Evolutionary conservation across 2,113 vertebrate genomes (phyloP), one percentile per base, ranked within the genome.

Genomic region (Heterochromis multidens): DNA sequence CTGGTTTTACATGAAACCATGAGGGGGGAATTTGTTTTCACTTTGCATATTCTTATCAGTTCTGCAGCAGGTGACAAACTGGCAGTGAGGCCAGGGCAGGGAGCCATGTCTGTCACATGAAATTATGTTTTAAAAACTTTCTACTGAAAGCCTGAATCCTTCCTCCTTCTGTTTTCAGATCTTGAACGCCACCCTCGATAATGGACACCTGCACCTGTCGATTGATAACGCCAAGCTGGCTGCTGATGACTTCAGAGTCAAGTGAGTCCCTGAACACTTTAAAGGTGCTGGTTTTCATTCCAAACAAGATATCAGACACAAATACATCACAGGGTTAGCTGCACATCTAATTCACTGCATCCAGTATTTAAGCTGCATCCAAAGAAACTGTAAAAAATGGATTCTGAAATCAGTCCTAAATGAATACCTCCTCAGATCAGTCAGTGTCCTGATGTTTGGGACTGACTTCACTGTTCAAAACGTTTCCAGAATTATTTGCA

Each of bases 151-250:
- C 14, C 13, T 31, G 2, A 52, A 9, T 49, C 23, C 54, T 13
- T 3, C 5, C 21, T 65, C 37, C 29, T 23, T 2, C 10, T 82
- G 13, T 35, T 43, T 54, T 85, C 82, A 97, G 97, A 93, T 97
- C 78, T 33, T 93, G 0, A 33, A 74, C 1, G 93, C 95, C 62
- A 94, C 93, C 37, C 7, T 58, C 1, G 37, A 57, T 0, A 97
- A 97, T 0, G 96, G 94, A 40, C 86, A 87, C n/a, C 86, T 97
- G 56, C 85, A 95, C 0, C 91, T 96, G 43, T 79, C 92, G 3
- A 91, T 96, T 0, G 96, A 97, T 31, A 97, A 97, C 0, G 95
- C 96, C 82, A 96, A 96, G 77, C 94, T 97, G 88, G 96, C 97
- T 3, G 89, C 95, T 1, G 96, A 97, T 3, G 96, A 97, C 92